phyloP scores from a whole-genome alignment of 2,113 vertebrate genomes.

The Dascyllus trimaculatus region DNA sequence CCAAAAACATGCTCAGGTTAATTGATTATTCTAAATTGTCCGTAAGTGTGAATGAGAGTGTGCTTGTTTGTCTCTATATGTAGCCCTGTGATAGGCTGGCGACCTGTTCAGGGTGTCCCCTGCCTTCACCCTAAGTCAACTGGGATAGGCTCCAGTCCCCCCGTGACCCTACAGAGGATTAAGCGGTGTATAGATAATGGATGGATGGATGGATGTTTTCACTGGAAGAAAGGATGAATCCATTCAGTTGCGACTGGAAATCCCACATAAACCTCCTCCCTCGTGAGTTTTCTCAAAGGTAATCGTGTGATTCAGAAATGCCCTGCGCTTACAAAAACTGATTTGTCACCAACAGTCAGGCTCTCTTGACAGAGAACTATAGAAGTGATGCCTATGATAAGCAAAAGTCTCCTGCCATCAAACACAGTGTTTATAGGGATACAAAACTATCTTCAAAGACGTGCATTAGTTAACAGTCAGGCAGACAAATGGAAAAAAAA shows the following conservation, averaged over 20 bases:
- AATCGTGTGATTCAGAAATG: background rate
- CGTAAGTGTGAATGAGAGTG: no score
- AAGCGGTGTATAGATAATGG: no score
- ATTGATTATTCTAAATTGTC: no score
- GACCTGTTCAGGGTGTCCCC: no score
- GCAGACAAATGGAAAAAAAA: slow-evolving; percentile 8
- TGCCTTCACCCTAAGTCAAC: no score
- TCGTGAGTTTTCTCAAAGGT: background rate
- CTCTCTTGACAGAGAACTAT: background rate
- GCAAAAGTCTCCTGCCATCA: background rate
- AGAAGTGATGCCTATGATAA: background rate
- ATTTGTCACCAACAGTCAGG: background rate
- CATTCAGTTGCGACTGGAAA: background rate
- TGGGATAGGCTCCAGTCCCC: no score
- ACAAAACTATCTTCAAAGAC: background rate
- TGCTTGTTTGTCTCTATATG: no score
- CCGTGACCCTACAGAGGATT: no score
- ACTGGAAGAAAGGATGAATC: no score
- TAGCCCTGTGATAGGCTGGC: no score
- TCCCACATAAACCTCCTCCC: background rate
- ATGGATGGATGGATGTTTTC: no score
- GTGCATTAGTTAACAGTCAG: slow-evolving; percentile 3
- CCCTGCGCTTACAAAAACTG: background rate
- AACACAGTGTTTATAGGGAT: background rate
- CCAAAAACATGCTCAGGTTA: no score